These are phyloP conservation scores for Beris morrisii DNA, from an alignment of 2,888 invertebrate genomes.

Conservation along the genomic window DNA sequence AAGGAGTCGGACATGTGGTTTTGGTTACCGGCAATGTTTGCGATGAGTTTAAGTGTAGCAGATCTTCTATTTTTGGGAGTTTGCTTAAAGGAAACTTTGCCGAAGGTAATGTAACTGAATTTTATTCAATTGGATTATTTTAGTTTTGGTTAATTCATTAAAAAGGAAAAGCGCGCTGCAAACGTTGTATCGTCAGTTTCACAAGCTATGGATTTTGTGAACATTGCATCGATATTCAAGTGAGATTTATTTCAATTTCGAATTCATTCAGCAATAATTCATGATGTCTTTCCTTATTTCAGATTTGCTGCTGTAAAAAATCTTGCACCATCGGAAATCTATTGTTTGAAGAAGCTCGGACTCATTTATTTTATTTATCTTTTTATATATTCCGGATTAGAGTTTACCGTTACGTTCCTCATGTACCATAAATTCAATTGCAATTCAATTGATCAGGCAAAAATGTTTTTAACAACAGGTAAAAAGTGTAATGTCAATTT, in stretches of 20 bases:
- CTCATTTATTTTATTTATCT: constrained; percentile 86
- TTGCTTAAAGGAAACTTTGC: constrained; percentile 82
- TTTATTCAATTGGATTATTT: background rate
- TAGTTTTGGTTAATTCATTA: constrained; percentile 24
- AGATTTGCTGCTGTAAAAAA: constrained; percentile 71
- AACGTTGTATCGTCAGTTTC: constrained; percentile 67
- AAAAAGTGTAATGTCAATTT: constrained; percentile 40
- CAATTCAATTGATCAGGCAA: constrained; percentile 94
- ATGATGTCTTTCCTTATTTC: constrained; percentile 58
- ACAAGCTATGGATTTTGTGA: constrained; percentile 67
- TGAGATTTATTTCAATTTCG: constrained; percentile 43
- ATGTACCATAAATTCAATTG: constrained; percentile 91
- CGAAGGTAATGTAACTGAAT: constrained; percentile 59
- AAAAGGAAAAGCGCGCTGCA: constrained; percentile 67
- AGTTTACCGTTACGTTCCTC: constrained; percentile 95
- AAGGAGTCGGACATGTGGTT: constrained; percentile 73
- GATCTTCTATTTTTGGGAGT: constrained; percentile 76
- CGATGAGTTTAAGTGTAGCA: constrained; percentile 70
- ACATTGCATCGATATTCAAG: constrained; percentile 64
- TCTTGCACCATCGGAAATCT: constrained; percentile 63
- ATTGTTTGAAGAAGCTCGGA: constrained; percentile 69
- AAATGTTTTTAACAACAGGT: constrained; percentile 95
- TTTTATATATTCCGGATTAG: constrained; percentile 93
- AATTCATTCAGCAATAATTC: constrained; percentile 29
- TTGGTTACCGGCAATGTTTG: constrained; percentile 77